A percentile compares a stretch with the other conserved stretches of the same genome.
Conservation (phyloP, 2,888 invertebrate species). For the Epistrophella euchroma region DNA sequence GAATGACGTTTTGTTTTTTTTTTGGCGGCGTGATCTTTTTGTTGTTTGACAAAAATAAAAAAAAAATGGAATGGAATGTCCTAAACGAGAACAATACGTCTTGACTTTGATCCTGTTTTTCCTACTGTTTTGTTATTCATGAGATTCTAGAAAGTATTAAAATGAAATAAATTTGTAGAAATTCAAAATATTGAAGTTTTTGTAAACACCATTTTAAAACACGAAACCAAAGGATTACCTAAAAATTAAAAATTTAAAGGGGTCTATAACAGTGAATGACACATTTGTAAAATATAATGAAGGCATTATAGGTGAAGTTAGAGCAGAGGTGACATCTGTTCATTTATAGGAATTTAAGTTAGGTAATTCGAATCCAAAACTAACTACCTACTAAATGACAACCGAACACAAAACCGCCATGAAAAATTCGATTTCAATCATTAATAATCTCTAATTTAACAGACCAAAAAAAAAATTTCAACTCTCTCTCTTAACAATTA, state of each 20-base stretch:
- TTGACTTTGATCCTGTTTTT: constrained; percentile 53
- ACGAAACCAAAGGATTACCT: constrained; percentile 1
- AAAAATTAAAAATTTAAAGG: constrained; percentile 1
- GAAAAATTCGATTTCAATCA: not conserved
- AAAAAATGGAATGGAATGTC: constrained; percentile 19
- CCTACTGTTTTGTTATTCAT: constrained; percentile 59
- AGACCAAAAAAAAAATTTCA: not conserved
- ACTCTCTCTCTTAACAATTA: not conserved
- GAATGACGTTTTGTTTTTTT: constrained; percentile 54
- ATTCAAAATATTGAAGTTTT: constrained; percentile 68
- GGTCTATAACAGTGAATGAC: not conserved
- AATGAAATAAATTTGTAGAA: constrained; percentile 66
- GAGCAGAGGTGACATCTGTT: not conserved
- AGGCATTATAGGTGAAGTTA: not conserved
- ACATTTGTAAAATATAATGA: not conserved
- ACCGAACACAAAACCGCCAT: constrained; percentile 9
- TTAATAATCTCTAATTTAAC: constrained; percentile 14
- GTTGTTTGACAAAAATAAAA: constrained; percentile 7
- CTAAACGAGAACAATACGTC: constrained; percentile 47
- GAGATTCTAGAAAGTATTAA: constrained; percentile 56
- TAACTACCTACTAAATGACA: constrained; percentile 15
- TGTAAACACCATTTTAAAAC: constrained; percentile 7
- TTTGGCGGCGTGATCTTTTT: constrained; percentile 65
- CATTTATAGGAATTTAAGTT: not conserved
- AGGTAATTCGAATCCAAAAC: not conserved